Conservation (phyloP, 37 sponge, comb jelly and placozoan species). For the Sycon ciliatum region DNA sequence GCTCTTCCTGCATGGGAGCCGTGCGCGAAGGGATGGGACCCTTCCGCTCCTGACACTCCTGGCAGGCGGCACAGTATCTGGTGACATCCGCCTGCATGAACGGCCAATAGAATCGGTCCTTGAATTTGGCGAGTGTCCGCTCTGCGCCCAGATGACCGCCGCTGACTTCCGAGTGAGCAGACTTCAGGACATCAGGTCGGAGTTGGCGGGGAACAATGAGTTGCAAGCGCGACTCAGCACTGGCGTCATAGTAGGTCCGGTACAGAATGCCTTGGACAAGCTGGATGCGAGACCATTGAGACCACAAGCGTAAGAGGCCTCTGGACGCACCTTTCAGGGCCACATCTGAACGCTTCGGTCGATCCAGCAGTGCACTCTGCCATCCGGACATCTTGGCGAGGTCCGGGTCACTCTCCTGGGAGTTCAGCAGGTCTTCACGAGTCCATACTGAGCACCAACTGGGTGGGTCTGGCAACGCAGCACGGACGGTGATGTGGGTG, state of each 20-base stretch:
- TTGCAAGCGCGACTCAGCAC: not conserved
- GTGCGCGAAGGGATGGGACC: not conserved
- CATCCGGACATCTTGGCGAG: too few species aligned
- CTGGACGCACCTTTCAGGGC: too few species aligned
- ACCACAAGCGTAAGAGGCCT: too few species aligned
- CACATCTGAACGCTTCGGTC: too few species aligned
- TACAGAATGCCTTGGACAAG: not conserved
- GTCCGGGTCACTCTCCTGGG: too few species aligned
- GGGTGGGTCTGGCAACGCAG: too few species aligned
- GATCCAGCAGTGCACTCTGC: too few species aligned
- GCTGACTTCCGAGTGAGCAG: constrained; percentile 16
- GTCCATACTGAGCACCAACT: too few species aligned
- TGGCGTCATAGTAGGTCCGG: not conserved
- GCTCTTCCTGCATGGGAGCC: not conserved
- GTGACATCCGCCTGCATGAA: not conserved
- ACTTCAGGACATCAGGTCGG: constrained; percentile 9
- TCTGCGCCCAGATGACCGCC: constrained; percentile 25
- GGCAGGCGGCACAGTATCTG: constrained; percentile 11
- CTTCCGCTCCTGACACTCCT: constrained; percentile 18
- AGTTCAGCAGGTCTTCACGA: too few species aligned
- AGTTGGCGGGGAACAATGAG: constrained; percentile 17
- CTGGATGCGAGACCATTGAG: too few species aligned
- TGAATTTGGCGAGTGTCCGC: constrained; percentile 10
- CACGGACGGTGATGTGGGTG: too few species aligned
- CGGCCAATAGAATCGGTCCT: constrained; percentile 25